These are phyloP conservation scores for Cosmorhoe ocellata DNA, from an alignment of 2,888 invertebrate species.

Conservation along the genomic window DNA sequence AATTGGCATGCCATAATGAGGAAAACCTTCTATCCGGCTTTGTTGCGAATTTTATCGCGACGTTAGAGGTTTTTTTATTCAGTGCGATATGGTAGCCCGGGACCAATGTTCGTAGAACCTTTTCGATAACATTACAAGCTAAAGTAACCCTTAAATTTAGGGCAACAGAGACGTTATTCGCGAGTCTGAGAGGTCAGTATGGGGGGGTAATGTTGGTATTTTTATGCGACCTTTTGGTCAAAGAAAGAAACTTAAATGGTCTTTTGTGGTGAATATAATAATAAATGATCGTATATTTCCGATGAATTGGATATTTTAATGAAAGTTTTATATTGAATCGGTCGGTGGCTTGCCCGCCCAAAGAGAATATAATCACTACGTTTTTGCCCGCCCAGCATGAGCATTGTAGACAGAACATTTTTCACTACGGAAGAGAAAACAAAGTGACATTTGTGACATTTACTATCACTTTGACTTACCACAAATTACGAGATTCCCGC, in stretches of 20 bases:
- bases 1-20: constrained; percentile 38
- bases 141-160: constrained; percentile 18
- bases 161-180: background rate
- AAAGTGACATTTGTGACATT: too few species aligned
- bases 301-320: background rate
- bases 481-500: too few species aligned
- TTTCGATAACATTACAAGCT: background rate
- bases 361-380: too few species aligned
- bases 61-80: constrained; percentile 61
- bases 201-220: constrained; percentile 37
- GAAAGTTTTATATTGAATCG: background rate
- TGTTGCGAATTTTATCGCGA: constrained; percentile 63
- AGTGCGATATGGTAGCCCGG: constrained; percentile 42
- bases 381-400: too few species aligned
- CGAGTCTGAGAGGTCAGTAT: constrained; percentile 24
- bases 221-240: constrained; percentile 49
- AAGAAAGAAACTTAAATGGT: constrained; percentile 49
- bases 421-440: too few species aligned
- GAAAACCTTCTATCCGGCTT: constrained; percentile 50
- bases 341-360: too few species aligned
- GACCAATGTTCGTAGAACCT: constrained; percentile 29
- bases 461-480: too few species aligned
- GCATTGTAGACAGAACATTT: too few species aligned
- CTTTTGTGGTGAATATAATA: constrained; percentile 43
- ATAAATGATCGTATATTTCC: constrained; percentile 22